phyloP scores from a whole-genome alignment of 2,113 vertebrate genomes.

The Platanista minor region DNA sequence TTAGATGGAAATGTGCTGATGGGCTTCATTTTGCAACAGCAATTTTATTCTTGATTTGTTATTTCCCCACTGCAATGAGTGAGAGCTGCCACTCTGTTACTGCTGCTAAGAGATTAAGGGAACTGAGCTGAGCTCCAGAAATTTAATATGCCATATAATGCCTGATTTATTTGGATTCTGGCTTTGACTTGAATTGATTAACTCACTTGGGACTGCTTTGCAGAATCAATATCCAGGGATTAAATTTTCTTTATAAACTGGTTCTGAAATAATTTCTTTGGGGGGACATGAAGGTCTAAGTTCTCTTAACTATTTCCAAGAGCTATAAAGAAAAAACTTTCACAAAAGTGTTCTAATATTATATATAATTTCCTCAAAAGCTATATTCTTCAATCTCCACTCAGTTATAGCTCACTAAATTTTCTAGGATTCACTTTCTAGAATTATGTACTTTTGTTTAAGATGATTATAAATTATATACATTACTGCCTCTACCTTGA shows the following conservation, averaged over 20 bases:
- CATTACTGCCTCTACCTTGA: background rate
- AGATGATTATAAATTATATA: background rate
- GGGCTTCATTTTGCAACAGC: constrained; percentile 43
- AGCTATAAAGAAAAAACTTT: background rate
- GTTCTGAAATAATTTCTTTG: constrained; percentile 39
- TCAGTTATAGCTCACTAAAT: background rate
- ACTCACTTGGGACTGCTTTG: constrained; percentile 32
- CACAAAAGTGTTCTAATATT: background rate
- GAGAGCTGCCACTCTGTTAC: constrained; percentile 23
- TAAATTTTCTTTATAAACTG: background rate
- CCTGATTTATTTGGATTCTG: constrained; percentile 53
- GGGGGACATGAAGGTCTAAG: background rate
- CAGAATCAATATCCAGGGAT: constrained; percentile 34
- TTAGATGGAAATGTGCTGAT: constrained; percentile 36
- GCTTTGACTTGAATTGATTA: constrained; percentile 44
- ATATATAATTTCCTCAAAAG: background rate
- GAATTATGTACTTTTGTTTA: background rate
- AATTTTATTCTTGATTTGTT: constrained; percentile 47
- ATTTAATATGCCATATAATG: constrained; percentile 53
- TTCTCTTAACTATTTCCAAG: background rate
- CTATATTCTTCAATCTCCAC: background rate
- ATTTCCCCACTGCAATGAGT: constrained; percentile 34
- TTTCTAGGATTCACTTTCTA: background rate
- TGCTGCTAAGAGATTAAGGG: constrained; percentile 27
- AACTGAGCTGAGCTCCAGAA: constrained; percentile 45